These are phyloP conservation scores for Erebia palarica DNA, from an alignment of 2,888 invertebrate genomes.

Conservation along the genomic window DNA sequence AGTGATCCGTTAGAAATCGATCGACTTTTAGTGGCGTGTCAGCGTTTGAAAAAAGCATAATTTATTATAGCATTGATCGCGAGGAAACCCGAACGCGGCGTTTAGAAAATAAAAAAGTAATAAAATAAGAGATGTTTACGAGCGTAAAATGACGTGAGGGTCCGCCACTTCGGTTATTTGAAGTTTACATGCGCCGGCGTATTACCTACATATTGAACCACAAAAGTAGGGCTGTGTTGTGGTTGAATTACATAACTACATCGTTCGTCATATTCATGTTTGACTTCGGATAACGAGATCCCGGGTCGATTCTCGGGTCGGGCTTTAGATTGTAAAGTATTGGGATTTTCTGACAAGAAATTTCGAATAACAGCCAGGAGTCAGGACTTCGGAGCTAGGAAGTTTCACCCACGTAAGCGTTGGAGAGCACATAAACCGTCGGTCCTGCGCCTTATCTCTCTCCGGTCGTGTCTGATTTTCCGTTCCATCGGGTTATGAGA, in stretches of 20 bases:
- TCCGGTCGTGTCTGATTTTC: too few species aligned
- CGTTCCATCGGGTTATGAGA: too few species aligned
- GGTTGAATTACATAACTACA: background rate
- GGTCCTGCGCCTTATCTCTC: too few species aligned
- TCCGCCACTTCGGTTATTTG: conserved; percentile 67
- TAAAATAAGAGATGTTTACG: conserved; percentile 80
- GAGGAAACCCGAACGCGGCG: conserved; percentile 76
- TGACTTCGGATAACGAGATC: too few species aligned
- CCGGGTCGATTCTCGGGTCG: too few species aligned
- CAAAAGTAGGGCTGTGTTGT: conserved; percentile 10
- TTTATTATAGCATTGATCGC: conserved; percentile 80
- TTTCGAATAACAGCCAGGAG: too few species aligned
- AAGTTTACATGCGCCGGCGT: conserved; percentile 58
- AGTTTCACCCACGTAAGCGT: too few species aligned
- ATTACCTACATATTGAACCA: conserved; percentile 43
- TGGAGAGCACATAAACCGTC: too few species aligned
- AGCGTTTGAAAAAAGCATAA: conserved; percentile 79
- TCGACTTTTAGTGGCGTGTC: conserved; percentile 81
- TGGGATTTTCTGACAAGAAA: too few species aligned
- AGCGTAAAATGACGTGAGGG: conserved; percentile 79
- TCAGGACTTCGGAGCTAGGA: too few species aligned
- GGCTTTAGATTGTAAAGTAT: too few species aligned
- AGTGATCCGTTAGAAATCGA: conserved; percentile 82
- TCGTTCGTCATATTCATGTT: too few species aligned
- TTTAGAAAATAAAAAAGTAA: conserved; percentile 80